phyloP scores from a whole-genome alignment of 2,113 vertebrate genomes.

The Echinops telfairi region DNA sequence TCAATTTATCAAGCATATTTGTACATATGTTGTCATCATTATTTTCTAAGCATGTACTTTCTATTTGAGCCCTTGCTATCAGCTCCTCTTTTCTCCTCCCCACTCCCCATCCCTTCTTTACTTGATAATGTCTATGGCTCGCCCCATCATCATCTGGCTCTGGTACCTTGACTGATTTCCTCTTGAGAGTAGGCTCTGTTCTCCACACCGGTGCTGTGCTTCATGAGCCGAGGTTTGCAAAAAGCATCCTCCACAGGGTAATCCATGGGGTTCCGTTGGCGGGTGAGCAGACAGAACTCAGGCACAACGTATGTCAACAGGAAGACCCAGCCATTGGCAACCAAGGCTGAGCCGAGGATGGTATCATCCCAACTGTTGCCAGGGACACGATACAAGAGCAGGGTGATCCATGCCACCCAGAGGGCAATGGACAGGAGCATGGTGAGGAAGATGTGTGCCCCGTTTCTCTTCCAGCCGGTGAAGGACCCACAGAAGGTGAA shows the following conservation, averaged over 20 bases:
- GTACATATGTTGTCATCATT: too few relatives aligned
- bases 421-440: slow-evolving; percentile 88
- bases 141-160: neutral
- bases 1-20: too few relatives aligned
- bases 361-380: slow-evolving; percentile 91
- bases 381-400: slow-evolving; percentile 82
- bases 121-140: neutral
- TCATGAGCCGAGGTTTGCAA: slow-evolving; percentile 86
- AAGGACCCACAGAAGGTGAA: slow-evolving; percentile 87
- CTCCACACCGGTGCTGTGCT: slow-evolving; percentile 85
- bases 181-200: slow-evolving; percentile 88
- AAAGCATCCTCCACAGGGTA: slow-evolving; percentile 84
- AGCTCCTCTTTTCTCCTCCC: too few relatives aligned
- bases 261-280: slow-evolving; percentile 83
- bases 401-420: slow-evolving; percentile 94
- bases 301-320: slow-evolving; percentile 90
- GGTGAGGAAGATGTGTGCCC: slow-evolving; percentile 88
- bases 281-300: slow-evolving; percentile 90
- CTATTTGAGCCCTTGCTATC: too few relatives aligned
- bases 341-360: slow-evolving; percentile 90
- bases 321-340: slow-evolving; percentile 93
- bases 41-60: too few relatives aligned
- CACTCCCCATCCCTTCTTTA: too few relatives aligned
- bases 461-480: slow-evolving; percentile 87
- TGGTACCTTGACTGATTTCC: slow-evolving; percentile 85